Conservation (phyloP, 2,888 invertebrate species). For the Lapara coniferarum region DNA sequence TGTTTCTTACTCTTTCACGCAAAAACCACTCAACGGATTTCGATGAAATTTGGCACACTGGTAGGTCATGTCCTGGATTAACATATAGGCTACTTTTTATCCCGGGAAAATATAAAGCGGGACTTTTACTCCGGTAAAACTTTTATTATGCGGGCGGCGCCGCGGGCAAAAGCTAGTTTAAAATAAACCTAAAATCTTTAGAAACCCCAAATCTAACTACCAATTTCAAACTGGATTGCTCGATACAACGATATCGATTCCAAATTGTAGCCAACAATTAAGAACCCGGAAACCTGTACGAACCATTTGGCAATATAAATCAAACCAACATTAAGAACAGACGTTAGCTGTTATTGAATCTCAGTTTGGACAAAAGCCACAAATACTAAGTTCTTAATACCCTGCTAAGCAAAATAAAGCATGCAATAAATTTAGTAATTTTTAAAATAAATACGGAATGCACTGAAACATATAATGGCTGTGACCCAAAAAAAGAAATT, state of each 20-base stretch:
- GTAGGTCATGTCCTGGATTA: no score
- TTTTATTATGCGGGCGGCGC: no score
- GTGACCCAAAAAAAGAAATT: no score
- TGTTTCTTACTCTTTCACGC: no score
- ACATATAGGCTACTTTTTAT: no score
- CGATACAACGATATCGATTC: neutral
- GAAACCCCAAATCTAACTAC: no score
- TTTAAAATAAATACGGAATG: neutral
- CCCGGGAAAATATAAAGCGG: no score
- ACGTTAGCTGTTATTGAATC: slow-evolving; percentile 17
- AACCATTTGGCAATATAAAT: neutral
- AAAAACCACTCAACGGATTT: no score
- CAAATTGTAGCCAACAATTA: neutral
- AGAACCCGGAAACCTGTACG: neutral
- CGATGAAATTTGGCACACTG: no score
- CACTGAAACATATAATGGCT: neutral
- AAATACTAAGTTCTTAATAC: slow-evolving; percentile 8
- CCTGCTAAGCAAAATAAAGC: slow-evolving; percentile 2
- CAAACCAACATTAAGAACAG: neutral
- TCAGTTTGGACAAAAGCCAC: slow-evolving; percentile 15
- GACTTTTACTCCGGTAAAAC: no score
- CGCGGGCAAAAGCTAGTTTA: no score
- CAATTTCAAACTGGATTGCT: neutral
- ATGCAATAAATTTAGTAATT: neutral
- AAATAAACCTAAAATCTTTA: no score